These are phyloP conservation scores for Apamea anceps DNA, from an alignment of 2,888 invertebrate genomes.

Conservation along the genomic window DNA sequence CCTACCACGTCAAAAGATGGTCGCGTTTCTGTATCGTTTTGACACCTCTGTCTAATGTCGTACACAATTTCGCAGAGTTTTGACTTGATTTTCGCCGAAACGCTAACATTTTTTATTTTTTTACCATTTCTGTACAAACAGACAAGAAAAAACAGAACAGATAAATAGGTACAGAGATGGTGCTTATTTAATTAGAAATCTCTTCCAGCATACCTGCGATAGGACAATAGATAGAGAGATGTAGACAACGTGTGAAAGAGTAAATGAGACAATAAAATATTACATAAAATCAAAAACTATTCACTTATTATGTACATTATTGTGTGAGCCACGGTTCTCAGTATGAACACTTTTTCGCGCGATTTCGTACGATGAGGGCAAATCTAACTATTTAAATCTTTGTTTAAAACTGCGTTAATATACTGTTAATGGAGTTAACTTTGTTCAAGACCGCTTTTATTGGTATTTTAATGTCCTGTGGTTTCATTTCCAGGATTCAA, in stretches of 20 bases:
- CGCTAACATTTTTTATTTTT: too few relatives aligned
- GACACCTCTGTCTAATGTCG: background rate
- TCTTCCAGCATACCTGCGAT: too few relatives aligned
- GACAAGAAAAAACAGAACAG: too few relatives aligned
- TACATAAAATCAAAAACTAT: too few relatives aligned
- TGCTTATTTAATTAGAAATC: too few relatives aligned
- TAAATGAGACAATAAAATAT: too few relatives aligned
- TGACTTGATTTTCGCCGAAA: background rate
- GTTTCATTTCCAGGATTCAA: constrained; percentile 12
- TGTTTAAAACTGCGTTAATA: constrained; percentile 17
- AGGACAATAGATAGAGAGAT: too few relatives aligned
- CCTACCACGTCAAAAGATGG: background rate
- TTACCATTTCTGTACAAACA: too few relatives aligned
- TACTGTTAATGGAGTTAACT: constrained; percentile 3
- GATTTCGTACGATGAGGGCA: background rate
- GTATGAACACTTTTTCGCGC: background rate
- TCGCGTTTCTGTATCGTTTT: background rate
- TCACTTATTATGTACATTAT: background rate
- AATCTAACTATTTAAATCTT: background rate
- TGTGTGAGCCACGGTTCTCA: background rate
- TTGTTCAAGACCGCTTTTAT: constrained; percentile 8
- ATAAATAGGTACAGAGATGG: too few relatives aligned
- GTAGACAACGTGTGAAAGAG: too few relatives aligned
- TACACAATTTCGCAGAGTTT: background rate
- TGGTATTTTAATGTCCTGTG: background rate